These are phyloP conservation scores for Chromoteleia sp. DNA, from an alignment of 2,888 invertebrate genomes.

Conservation along the genomic window DNA sequence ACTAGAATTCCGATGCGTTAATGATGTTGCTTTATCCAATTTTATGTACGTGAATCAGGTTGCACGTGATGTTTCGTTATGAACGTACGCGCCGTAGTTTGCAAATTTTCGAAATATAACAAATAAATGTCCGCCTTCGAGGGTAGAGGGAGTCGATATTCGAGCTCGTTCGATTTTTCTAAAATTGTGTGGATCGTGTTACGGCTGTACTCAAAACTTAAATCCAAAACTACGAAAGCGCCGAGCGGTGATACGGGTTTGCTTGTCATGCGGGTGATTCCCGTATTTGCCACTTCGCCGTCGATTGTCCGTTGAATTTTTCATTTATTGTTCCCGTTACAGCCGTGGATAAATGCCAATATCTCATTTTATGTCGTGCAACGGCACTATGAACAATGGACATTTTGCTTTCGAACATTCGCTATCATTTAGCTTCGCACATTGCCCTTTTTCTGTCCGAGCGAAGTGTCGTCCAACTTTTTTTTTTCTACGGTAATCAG, in stretches of 20 bases:
- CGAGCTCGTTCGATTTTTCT: conserved; percentile 2
- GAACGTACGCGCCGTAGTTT: conserved; percentile 6
- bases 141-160: conserved; percentile 1
- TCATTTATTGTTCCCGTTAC: conserved; percentile 45
- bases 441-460: neutral
- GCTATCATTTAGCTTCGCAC: conserved; percentile 33
- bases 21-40: conserved; percentile 69
- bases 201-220: conserved; percentile 42
- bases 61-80: conserved; percentile 35
- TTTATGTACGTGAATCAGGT: conserved; percentile 65
- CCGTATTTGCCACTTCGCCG: conserved; percentile 63
- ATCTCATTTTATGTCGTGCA: conserved; percentile 45
- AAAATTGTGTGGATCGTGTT: neutral
- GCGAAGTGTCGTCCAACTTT: no score
- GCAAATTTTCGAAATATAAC: conserved; percentile 22
- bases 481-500: neutral
- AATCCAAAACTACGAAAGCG: conserved; percentile 19
- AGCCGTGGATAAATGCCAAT: conserved; percentile 47
- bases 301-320: conserved; percentile 36
- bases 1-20: conserved; percentile 66
- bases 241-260: conserved; percentile 35
- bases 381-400: conserved; percentile 11
- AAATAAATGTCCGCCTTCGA: conserved; percentile 25
- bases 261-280: conserved; percentile 59
- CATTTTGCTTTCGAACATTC: conserved; percentile 12